A percentile compares a stretch with the other conserved stretches of the same genome.
These are phyloP conservation scores for Tachina grossa DNA, from an alignment of 2,888 invertebrate species.

Conservation along the genomic window DNA sequence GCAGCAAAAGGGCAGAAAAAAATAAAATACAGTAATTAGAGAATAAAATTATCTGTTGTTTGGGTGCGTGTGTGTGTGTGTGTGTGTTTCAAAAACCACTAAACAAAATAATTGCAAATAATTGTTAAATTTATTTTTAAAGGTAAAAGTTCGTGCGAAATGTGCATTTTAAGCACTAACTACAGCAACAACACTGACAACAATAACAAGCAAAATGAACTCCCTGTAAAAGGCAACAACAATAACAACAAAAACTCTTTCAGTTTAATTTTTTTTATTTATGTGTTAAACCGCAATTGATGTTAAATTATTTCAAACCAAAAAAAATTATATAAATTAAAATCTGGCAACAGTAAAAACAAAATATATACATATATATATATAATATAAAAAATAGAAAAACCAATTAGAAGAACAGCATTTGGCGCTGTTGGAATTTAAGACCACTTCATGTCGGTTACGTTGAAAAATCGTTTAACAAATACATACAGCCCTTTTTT, in stretches of 20 bases:
- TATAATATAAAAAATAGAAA: slow-evolving; percentile 2
- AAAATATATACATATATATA: neutral
- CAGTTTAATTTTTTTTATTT: neutral
- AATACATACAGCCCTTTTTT: too few species aligned
- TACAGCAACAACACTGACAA: neutral
- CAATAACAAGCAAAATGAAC: slow-evolving; percentile 22
- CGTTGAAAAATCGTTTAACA: too few species aligned
- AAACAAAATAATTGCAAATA: slow-evolving; percentile 71
- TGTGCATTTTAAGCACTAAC: slow-evolving; percentile 17
- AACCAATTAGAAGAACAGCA: neutral
- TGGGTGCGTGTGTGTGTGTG: slow-evolving; percentile 12
- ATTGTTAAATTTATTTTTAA: slow-evolving; percentile 55
- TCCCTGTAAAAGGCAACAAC: slow-evolving; percentile 9
- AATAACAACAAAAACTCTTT: slow-evolving; percentile 22
- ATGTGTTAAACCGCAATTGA: slow-evolving; percentile 57
- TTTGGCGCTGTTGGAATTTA: neutral
- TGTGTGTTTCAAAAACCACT: slow-evolving; percentile 56
- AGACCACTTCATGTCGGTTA: neutral
- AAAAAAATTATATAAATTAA: slow-evolving; percentile 42
- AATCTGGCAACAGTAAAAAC: slow-evolving; percentile 18
- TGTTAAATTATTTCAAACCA: slow-evolving; percentile 57
- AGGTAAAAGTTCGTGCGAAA: slow-evolving; percentile 52
- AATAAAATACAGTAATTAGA: slow-evolving; percentile 58
- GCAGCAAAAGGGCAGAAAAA: slow-evolving; percentile 20
- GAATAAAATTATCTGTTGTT: slow-evolving; percentile 54